Evolutionary conservation across 2,797 vertebrate species (phyloP), one percentile per base, ranked within the genome.

Genomic region (Salarias fasciatus): DNA sequence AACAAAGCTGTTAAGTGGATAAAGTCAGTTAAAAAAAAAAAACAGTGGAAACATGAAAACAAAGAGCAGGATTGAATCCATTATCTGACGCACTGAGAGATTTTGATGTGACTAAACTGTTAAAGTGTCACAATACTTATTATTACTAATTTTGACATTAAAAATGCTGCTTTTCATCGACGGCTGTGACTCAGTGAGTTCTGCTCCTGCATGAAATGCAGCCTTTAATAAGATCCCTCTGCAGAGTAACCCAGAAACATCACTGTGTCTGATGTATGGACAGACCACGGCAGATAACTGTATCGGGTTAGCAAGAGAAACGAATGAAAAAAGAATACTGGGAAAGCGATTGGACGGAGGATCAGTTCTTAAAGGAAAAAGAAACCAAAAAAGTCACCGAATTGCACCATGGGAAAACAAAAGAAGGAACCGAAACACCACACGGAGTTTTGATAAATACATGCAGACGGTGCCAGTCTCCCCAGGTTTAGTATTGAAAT

Each of bases 401-500:
- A 73, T 69, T 63, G 76, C 70, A 82, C 80, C 66, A 69, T 37
- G 69, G 30, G 31, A 70, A n/a, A 77, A 82, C 52, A 63, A 59
- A 75, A 75, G 69, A 57, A 54, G 75, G 80, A 2, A 78, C 71
- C 75, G 72, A 75, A 9, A 66, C 78, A 79, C 71, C 65, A 73
- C 53, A 63, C 30, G 56, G 42, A 59, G 79, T 66, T 85, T 55
- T 50, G 69, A 90, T 81, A 5, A 82, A 75, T 55, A 80, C 92
- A 92, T 93, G 91, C 91, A 87, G 72, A 15, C 77, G 45, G n/a
- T 7, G 42, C 61, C 38, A 10, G 31, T 62, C 43, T 63, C 53
- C 49, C 31, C 18, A 63, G 35, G 33, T 35, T 36, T 43, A 43
- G 71, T 49, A 3, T 44, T 11, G 15, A 35, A 46, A 52, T 63